Evolutionary conservation across 2,888 invertebrate genomes (phyloP), one percentile per base, ranked within the genome.

Genomic region (Nesidiocoris tenuis): DNA sequence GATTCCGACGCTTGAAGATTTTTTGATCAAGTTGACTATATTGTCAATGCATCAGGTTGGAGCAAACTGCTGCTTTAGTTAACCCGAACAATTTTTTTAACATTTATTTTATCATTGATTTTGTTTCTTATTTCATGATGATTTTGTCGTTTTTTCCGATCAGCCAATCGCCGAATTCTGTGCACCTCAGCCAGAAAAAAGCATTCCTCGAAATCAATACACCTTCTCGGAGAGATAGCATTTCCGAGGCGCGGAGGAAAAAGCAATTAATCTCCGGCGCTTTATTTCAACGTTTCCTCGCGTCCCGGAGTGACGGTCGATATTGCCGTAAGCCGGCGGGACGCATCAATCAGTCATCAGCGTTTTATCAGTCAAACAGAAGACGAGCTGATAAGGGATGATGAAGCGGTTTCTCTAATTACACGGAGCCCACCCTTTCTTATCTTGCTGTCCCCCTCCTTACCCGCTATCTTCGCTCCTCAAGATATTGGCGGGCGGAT

Each of bases 341-440:
- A 39, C 39, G 12, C 39, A 39, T 39, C 39, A 39, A 39, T 39
- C 39, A 39, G 39, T 39, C 39, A 39, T 39, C 39, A 39, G 12
- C 39, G 39, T 39, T 39, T 39, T 39, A 39, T 39, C 39, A 39
- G 39, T 39, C 39, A 39, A 39, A 39, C 39, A 39, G 39, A 39
- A 39, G 39, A 18, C n/a, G 24, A n/a, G 19, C 23, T 59, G 70
- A 70, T 61, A 70, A 70, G 70, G 70, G 70, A 70, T 70, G 70
- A 70, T 70, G 70, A 70, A 70, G 59, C 70, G 70, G 70, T 70
- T 70, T 70, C 61, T 22, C 70, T 70, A 70, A 70, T 70, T 70
- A 70, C 70, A 70, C 12, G 39, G 39, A 39, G 39, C 39, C n/a
- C 39, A 39, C 39, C 39, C 39, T 3, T 39, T 39, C 39, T 39